A percentile compares a stretch with the other conserved stretches of the same genome.
These are phyloP conservation scores for Pinctada fucata DNA, from an alignment of 2,888 invertebrate species.

Conservation along the genomic window DNA sequence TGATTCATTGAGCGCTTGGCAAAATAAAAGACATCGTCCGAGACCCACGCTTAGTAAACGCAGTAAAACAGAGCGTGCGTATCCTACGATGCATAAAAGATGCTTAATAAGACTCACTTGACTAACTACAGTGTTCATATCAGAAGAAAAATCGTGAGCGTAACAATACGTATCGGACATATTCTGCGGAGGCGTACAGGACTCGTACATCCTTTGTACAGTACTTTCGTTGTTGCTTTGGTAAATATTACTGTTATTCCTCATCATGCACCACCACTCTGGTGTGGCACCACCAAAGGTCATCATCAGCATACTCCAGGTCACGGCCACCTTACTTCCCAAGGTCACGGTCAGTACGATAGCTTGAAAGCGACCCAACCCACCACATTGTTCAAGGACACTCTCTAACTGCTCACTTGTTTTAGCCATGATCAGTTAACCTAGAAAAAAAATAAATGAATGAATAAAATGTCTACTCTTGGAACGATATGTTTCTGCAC, in stretches of 20 bases:
- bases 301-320: constrained; percentile 63
- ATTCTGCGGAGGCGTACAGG: constrained; percentile 21
- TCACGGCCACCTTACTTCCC: constrained; percentile 41
- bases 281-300: constrained; percentile 57
- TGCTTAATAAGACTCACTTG: too few species aligned
- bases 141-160: neutral
- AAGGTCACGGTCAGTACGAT: constrained; percentile 45
- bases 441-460: too few species aligned
- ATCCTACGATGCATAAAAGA: too few species aligned
- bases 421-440: too few species aligned
- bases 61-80: too few species aligned
- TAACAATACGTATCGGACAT: constrained; percentile 1
- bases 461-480: too few species aligned
- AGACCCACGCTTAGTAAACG: too few species aligned
- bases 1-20: too few species aligned
- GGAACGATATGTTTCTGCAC: too few species aligned
- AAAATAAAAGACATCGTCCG: too few species aligned
- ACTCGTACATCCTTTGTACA: neutral
- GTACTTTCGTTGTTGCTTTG: neutral
- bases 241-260: neutral
- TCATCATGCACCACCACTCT: constrained; percentile 48
- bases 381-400: constrained; percentile 51
- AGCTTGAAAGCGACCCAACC: constrained; percentile 57
- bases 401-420: constrained; percentile 47
- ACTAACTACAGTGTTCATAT: constrained; percentile 45